phyloP scores from a whole-genome alignment of 2,888 invertebrate species.

The Luperina nickerlii region DNA sequence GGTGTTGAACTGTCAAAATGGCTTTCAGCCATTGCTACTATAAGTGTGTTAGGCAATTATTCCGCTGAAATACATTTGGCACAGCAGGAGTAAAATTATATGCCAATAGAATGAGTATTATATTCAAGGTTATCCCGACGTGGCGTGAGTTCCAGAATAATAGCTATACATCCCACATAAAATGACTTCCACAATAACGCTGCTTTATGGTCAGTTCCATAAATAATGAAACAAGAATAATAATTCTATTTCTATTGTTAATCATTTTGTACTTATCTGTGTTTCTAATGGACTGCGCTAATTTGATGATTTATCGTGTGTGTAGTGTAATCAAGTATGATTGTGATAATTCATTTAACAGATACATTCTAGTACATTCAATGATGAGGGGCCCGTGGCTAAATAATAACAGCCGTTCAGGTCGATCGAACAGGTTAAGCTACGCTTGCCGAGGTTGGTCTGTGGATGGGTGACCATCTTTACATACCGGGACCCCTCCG shows the following conservation, averaged over 20 bases:
- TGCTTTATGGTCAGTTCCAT: not conserved
- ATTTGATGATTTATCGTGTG: conserved; percentile 22
- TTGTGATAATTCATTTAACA: conserved; percentile 1
- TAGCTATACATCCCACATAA: no score
- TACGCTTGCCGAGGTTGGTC: no score
- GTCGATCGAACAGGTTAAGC: no score
- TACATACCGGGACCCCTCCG: no score
- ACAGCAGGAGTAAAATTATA: no score
- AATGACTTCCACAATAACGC: not conserved
- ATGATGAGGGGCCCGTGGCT: no score
- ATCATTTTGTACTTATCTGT: conserved; percentile 6
- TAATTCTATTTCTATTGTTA: not conserved
- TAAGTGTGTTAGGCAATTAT: not conserved
- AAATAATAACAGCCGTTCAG: no score
- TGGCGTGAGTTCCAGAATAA: not conserved
- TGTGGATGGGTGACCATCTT: no score
- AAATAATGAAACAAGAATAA: not conserved
- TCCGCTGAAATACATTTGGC: not conserved
- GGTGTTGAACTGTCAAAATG: no score
- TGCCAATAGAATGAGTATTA: not conserved
- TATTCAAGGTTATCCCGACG: no score
- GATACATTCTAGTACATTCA: not conserved
- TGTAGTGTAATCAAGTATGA: not conserved
- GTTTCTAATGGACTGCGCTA: conserved; percentile 17
- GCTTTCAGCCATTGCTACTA: no score